Base-by-base conservation (phyloP, 53 echinoderm and acorn worm genomes). In the Henricia sp. region DNA sequence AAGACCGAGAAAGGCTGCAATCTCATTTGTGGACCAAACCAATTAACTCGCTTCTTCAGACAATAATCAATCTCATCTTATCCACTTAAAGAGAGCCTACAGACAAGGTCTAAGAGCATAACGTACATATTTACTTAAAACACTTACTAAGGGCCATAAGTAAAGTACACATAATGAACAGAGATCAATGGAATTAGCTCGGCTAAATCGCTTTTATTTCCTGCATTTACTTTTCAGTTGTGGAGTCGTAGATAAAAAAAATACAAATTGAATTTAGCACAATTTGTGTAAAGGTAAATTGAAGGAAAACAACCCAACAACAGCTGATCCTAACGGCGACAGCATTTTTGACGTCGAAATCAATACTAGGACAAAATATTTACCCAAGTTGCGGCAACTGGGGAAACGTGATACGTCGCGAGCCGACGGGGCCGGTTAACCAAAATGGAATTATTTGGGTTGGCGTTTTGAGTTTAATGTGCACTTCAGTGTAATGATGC, bases 311-410 rank as follows among this genome's bases (percentile, higher is more conserved):
- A 57, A n/a, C 36, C 37, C 24, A 2, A 19, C 17, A n/a, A 52
- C 52, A 52, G 57, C 56, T 74, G 38, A 74, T 26, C 54, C 74
- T 74, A 26, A 56, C 54, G 74, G 74, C 74, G 74, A 74, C 74
- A 74, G 57, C 37, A 37, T 74, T 73, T 36, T 40, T 35, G 38
- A 57, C 35, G 74, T 39, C 28, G 53, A 52, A 74, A 74, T 57
- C 74, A 74, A 74, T 74, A 38, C 20, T 17, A 21, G 32, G 34
- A 52, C 29, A 72, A 72, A 72, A 72, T 72, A 51, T 72, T 56
- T 24, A 74, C 13, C 55, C 37, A 37, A 35, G 53, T 41, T 36
- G 16, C 25, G 40, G 34, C 53, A 25, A 74, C 24, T 12, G 23
- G 13, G 55, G 55, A 37, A 74, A 74, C 21, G 23, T 4, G 13